Evolutionary conservation across 2,113 vertebrate species (phyloP), one percentile per base, ranked within the genome.

Genomic region (Camarhynchus parvulus): DNA sequence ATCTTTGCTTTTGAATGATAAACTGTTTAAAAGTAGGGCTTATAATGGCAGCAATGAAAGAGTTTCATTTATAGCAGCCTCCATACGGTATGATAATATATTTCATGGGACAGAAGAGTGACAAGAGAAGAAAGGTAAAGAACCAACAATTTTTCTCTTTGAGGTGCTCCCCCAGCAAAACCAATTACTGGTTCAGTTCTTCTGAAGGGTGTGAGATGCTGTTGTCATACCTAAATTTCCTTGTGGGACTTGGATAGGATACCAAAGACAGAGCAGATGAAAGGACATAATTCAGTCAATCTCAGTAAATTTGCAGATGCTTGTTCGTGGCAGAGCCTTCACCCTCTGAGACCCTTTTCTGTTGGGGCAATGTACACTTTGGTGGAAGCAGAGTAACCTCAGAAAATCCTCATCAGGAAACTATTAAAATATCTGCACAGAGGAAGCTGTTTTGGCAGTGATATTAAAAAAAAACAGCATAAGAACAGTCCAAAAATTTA

Each of bases 81-180:
- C 55, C 41, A 50, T 27, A 79, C 7, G 21, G 52, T 53, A 85
- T 3, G 9, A 35, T 50, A 91, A 76, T 79, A 58, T 92, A 83
- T 96, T 92, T 94, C 73, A 92, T 30, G 52, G 89, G 56, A 58
- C 87, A 93, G 68, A 76, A 61, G 61, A 95, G 23, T 2, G 20
- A 78, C 10, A 53, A 67, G 41, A 83, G 56, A 64, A 73, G 62
- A 84, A 33, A 63, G 41, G 69, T 35, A 66, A 93, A 87, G 81
- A 93, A 95, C 93, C 80, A 96, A 91, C 78, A 64, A 61, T 81
- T 92, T 98, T 96, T 95, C 81, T 96, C 90, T 96, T 63, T 55
- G 90, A 96, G 89, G 77, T 79, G 90, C 80, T 96, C 70, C 76
- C 61, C 52, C 80, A 94, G 82, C 79, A 97, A 97, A 97, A 94